Evolutionary conservation across 2,888 invertebrate species (phyloP), one percentile per base, ranked within the genome.

Genomic region (Agrotis puta): DNA sequence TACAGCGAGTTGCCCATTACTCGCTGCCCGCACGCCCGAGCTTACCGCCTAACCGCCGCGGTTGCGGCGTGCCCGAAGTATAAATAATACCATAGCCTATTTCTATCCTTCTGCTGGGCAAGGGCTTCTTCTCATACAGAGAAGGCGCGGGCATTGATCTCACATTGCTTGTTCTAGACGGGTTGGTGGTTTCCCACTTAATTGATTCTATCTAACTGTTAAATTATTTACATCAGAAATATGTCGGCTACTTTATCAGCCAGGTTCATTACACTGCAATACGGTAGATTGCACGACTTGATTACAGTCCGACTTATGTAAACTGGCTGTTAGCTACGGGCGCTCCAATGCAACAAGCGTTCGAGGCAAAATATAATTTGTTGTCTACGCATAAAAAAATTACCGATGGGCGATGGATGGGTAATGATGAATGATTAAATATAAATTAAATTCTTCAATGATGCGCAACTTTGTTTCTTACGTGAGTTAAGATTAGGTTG

Each of bases 201-300:
- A 0, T 33, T 33, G 39, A 39, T 39, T 93, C 95, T 95, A 88
- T 88, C 87, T 71, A 88, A 89, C 87, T 70, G 69, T 81, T 77
- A 58, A n/a, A 81, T 77, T 77, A 82, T 77, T 75, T 57, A 54
- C 61, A 64, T 69, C 39, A 78, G n/a, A 70, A 80, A 81, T 81
- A 81, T 69, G 68, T 82, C 65, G 66, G 64, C 73, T 67, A 74
- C 62, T 83, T 79, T 78, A 81, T 81, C 75, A 81, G 64, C 57
- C 43, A 70, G 68, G 70, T 82, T 81, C 77, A 83, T 73, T 84
- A 84, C 78, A 79, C 85, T 81, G 87, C 84, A 87, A 80, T 88
- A 89, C 87, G 85, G 87, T 85, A 87, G 82, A 83, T 87, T 86
- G 85, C 79, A 83, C 84, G 86, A 84, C 76, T 76, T 81, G 85